A percentile compares a stretch with the other conserved stretches of the same genome.
These are phyloP conservation scores for Campoplex nolae DNA, from an alignment of 2,888 invertebrate genomes.

Conservation along the genomic window DNA sequence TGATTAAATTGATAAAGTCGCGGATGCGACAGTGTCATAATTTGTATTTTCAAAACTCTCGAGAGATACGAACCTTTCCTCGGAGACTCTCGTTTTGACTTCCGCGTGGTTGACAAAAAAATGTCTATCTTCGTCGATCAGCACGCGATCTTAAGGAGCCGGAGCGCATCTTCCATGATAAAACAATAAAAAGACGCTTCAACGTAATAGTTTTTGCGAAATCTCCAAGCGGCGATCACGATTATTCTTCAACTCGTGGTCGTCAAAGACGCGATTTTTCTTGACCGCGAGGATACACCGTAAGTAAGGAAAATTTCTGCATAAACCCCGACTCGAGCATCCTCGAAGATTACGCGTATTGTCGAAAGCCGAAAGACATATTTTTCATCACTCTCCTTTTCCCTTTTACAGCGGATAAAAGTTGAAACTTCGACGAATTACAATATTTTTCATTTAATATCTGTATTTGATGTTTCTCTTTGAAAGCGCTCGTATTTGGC, in stretches of 20 bases:
- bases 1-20: slow-evolving; percentile 24
- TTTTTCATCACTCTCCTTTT: background rate
- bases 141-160: slow-evolving; percentile 28
- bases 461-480: background rate
- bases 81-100: background rate
- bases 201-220: slow-evolving; percentile 22
- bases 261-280: slow-evolving; percentile 62
- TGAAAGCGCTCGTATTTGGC: slow-evolving; percentile 64
- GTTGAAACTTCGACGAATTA: background rate
- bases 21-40: slow-evolving; percentile 12
- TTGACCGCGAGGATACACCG: slow-evolving; percentile 33
- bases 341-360: slow-evolving; percentile 26
- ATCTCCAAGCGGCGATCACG: background rate
- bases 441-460: background rate
- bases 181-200: slow-evolving; percentile 46
- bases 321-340: slow-evolving; percentile 58
- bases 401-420: background rate
- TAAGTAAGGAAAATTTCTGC: slow-evolving; percentile 20
- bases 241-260: slow-evolving; percentile 13
- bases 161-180: slow-evolving; percentile 48
- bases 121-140: slow-evolving; percentile 14
- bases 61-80: background rate
- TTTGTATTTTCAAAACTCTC: slow-evolving; percentile 2
- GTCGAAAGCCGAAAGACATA: background rate
- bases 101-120: slow-evolving; percentile 16